Evolutionary conservation across 2,113 vertebrate genomes (phyloP).

Genomic region (Taurulus bubalis): DNA sequence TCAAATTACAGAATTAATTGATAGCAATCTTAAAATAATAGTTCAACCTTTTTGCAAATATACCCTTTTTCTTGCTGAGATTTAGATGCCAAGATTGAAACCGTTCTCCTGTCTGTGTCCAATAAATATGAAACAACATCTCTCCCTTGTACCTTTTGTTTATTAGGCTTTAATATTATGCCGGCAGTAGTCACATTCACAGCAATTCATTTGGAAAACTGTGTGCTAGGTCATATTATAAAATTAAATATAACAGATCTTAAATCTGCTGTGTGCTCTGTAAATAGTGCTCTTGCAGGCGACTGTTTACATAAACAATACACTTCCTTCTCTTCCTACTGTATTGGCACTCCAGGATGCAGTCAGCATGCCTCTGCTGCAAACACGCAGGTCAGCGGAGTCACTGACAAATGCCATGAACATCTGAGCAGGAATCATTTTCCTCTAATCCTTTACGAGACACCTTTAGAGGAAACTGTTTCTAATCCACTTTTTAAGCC

Average conservation of each 20-base stretch:
- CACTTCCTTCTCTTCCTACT: too few relatives aligned
- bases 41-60: neutral
- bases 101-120: neutral
- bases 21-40: neutral
- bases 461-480: neutral
- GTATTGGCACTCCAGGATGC: neutral
- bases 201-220: neutral
- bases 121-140: neutral
- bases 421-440: neutral
- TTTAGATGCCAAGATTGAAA: neutral
- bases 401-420: neutral
- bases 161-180: neutral
- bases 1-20: neutral
- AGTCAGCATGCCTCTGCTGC: neutral
- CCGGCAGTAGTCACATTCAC: neutral
- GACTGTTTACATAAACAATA: neutral
- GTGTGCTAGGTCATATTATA: too few relatives aligned
- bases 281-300: neutral
- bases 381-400: neutral
- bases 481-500: neutral
- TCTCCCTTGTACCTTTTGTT: neutral
- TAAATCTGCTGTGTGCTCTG: neutral
- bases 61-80: neutral
- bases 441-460: neutral
- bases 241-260: neutral